phyloP scores from a whole-genome alignment of 2,888 invertebrate species.

The Eubasilissa splendida region DNA sequence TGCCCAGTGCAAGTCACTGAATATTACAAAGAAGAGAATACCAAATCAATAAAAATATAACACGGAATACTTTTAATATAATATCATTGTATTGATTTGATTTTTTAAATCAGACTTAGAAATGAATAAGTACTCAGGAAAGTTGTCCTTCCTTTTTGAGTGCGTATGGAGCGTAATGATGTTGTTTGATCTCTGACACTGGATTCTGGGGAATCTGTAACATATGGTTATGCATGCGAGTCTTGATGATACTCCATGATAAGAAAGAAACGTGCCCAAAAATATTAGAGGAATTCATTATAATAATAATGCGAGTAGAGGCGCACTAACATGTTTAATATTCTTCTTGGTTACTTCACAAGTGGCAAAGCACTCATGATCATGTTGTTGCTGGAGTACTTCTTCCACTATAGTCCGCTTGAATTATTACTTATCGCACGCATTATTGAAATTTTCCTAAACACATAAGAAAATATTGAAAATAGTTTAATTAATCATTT shows the following conservation, averaged over 20 bases:
- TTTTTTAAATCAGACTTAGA: not conserved
- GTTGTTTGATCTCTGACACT: slow-evolving; percentile 30
- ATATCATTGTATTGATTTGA: not conserved
- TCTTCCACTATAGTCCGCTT: too few relatives aligned
- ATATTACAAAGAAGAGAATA: not conserved
- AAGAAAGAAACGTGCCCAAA: not conserved
- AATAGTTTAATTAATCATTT: too few relatives aligned
- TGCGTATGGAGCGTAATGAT: not conserved
- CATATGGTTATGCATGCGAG: not conserved
- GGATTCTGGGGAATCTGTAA: slow-evolving; percentile 8
- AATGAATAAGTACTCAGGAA: not conserved
- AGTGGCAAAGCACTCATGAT: not conserved
- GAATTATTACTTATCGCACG: too few relatives aligned
- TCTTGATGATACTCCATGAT: not conserved
- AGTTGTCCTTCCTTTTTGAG: not conserved
- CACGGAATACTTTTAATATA: not conserved
- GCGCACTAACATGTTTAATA: not conserved
- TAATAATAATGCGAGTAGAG: not conserved
- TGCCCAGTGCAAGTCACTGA: too few relatives aligned
- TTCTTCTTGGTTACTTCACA: not conserved
- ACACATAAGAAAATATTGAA: too few relatives aligned
- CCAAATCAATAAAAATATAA: not conserved
- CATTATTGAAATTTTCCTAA: too few relatives aligned
- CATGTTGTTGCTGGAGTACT: too few relatives aligned
- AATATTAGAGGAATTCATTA: not conserved